Conservation (phyloP, 2,113 vertebrate genomes). For the Chaetorhynchus papuensis region DNA sequence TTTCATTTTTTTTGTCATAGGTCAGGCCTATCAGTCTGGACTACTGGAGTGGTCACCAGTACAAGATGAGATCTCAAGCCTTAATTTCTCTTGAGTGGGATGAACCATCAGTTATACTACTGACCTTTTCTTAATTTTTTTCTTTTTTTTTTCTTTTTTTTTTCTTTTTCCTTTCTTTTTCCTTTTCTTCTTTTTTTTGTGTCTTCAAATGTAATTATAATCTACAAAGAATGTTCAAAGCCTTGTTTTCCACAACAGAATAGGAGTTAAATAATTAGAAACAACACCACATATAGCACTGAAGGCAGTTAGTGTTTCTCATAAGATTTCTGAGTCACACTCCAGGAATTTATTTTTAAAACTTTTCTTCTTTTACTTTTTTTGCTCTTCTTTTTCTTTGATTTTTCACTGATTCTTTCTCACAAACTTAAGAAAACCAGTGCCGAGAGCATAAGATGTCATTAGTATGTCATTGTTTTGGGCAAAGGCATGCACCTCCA, state of each 20-base stretch:
- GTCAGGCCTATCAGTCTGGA: background rate
- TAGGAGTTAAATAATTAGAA: background rate
- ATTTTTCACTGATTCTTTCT: background rate
- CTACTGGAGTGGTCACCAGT: background rate
- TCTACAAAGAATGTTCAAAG: background rate
- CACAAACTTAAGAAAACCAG: background rate
- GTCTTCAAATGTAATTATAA: background rate
- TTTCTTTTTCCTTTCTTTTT: accelerated
- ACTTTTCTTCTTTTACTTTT: background rate
- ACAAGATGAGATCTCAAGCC: background rate
- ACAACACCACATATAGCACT: background rate
- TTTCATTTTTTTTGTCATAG: background rate
- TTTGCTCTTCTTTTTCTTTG: background rate
- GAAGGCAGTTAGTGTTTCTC: background rate
- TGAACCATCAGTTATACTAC: background rate
- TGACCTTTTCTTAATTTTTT: accelerated
- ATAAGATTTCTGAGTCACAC: background rate
- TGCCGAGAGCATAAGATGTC: background rate
- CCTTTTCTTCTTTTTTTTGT: accelerated
- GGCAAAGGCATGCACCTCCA: background rate
- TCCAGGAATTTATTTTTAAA: background rate
- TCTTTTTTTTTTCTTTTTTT: background rate
- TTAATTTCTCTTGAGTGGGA: background rate
- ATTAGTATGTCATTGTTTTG: background rate
- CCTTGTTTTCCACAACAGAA: background rate